Evolutionary conservation across 2,888 invertebrate genomes (phyloP).

Genomic region (Spisula solida): DNA sequence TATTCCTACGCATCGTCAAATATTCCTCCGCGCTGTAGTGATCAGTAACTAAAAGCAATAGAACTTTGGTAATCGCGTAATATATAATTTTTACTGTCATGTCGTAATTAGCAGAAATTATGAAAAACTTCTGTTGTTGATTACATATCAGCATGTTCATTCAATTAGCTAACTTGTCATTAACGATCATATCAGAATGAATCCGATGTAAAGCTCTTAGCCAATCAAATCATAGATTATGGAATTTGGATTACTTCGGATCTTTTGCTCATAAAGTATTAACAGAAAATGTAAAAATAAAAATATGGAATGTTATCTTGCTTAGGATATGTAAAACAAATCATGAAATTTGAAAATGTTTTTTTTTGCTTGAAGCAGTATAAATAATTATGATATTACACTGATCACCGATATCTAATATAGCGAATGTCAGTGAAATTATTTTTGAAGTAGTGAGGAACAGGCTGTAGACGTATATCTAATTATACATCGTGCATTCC

Average conservation of each 20-base stretch:
- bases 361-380: neutral
- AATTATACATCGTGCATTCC: constrained; percentile 13
- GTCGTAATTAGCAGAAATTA: neutral
- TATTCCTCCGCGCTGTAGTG: neutral
- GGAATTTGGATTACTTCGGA: constrained; percentile 6
- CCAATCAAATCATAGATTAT: neutral
- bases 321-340: neutral
- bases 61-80: neutral
- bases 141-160: neutral
- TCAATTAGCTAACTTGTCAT: neutral
- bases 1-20: neutral
- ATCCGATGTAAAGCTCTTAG: neutral
- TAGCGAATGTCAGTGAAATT: neutral
- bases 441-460: neutral
- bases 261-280: neutral
- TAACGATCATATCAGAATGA: constrained; percentile 4
- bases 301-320: neutral
- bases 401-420: neutral
- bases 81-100: neutral
- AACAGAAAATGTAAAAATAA: neutral
- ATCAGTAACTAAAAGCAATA: neutral
- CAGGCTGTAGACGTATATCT: neutral
- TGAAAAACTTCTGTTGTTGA: neutral
- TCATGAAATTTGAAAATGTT: neutral
- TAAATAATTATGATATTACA: neutral